A percentile compares a stretch with the other conserved stretches of the same genome.
Conservation (phyloP, 2,888 invertebrate genomes). For the Anorthoa munda region DNA sequence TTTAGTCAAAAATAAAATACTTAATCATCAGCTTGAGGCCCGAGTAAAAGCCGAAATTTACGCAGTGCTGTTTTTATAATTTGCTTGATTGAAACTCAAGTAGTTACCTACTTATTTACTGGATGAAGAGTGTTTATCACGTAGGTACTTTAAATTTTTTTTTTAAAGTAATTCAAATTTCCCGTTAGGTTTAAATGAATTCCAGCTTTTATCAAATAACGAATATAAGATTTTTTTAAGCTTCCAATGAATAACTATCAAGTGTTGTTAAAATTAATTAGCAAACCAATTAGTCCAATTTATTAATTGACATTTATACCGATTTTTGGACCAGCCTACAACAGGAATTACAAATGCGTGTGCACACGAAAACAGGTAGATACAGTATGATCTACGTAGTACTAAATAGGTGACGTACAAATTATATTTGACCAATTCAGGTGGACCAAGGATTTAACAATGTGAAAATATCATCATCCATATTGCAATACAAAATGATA, state of each 20-base stretch:
- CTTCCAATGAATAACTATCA: conserved; percentile 10
- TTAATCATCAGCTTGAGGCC: no score
- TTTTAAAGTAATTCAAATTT: neutral
- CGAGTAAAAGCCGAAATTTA: no score
- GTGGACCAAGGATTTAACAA: neutral
- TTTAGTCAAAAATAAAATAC: no score
- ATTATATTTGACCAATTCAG: conserved; percentile 5
- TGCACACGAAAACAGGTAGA: conserved; percentile 15
- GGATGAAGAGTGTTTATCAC: neutral
- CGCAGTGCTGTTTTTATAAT: neutral
- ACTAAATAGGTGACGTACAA: conserved; percentile 4
- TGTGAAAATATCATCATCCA: conserved; percentile 3
- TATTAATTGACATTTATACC: conserved; percentile 58
- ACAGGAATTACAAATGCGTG: conserved; percentile 20
- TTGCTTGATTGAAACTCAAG: neutral
- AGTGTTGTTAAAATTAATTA: conserved; percentile 12
- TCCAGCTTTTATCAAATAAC: neutral
- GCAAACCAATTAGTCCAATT: conserved; percentile 35
- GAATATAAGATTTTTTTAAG: neutral
- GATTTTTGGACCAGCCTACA: neutral
- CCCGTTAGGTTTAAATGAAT: neutral
- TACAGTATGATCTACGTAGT: neutral
- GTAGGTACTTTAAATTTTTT: neutral
- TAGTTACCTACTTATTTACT: neutral
- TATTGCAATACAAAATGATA: conserved; percentile 8